phyloP scores from a whole-genome alignment of 2,888 invertebrate genomes.

The Andrena chrysosceles region DNA sequence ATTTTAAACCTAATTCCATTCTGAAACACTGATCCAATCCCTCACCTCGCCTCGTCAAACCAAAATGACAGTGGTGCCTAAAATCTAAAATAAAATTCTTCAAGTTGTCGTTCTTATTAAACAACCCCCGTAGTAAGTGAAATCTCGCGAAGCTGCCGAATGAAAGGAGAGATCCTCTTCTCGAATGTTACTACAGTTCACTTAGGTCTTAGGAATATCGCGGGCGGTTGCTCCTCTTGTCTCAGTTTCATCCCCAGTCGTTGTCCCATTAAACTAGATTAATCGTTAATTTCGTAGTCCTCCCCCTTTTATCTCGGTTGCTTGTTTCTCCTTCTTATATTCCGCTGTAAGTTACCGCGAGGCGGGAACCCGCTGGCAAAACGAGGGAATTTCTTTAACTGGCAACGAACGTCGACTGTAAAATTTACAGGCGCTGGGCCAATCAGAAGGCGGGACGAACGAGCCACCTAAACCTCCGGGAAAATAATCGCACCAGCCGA shows the following conservation, averaged over 20 bases:
- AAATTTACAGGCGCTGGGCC: slow-evolving; percentile 47
- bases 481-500: slow-evolving; percentile 35
- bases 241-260: not conserved
- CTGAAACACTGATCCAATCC: too few relatives aligned
- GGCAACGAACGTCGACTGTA: slow-evolving; percentile 37
- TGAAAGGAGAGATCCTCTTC: not conserved
- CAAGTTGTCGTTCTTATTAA: not conserved
- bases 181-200: not conserved
- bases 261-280: slow-evolving; percentile 28
- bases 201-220: slow-evolving; percentile 7
- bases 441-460: slow-evolving; percentile 41
- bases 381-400: slow-evolving; percentile 42
- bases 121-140: not conserved
- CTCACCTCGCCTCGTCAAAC: too few relatives aligned
- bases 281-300: slow-evolving; percentile 35
- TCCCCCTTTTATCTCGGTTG: slow-evolving; percentile 7
- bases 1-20: too few relatives aligned
- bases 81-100: not conserved
- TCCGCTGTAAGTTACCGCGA: slow-evolving; percentile 3
- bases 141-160: not conserved
- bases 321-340: slow-evolving; percentile 8
- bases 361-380: slow-evolving; percentile 1
- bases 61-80: too few relatives aligned
- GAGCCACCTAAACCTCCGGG: slow-evolving; percentile 35
- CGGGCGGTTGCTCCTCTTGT: not conserved